Conservation (phyloP, 2,888 invertebrate genomes). For the Mesorhabditis belari region DNA sequence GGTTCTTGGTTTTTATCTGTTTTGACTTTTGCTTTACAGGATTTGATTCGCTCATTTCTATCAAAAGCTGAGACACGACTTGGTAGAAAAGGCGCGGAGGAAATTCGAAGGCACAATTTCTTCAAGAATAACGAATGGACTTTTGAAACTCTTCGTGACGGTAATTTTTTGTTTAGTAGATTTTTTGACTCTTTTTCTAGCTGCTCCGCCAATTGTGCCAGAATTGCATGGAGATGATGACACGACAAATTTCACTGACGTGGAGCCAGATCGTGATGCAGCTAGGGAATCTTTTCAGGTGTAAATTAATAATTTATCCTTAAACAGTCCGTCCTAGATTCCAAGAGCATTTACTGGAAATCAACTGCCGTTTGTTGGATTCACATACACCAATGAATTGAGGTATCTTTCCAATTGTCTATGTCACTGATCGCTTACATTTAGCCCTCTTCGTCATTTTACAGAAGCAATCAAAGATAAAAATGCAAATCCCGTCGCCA, state of each 20-base stretch:
- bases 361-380: slow-evolving; percentile 94
- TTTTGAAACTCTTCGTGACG: slow-evolving; percentile 85
- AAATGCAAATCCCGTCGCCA: background rate
- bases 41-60: slow-evolving; percentile 83
- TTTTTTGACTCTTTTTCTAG: slow-evolving; percentile 33
- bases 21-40: slow-evolving; percentile 38
- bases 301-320: background rate
- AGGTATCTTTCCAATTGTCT: slow-evolving; percentile 8
- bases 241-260: slow-evolving; percentile 92
- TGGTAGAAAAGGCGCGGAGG: slow-evolving; percentile 83
- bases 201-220: slow-evolving; percentile 86
- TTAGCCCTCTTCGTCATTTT: background rate
- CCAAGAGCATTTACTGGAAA: slow-evolving; percentile 97
- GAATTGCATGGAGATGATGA: slow-evolving; percentile 92
- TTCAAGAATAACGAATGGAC: slow-evolving; percentile 96
- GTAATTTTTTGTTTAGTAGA: slow-evolving; percentile 56
- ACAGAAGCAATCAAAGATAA: background rate
- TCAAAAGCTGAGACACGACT: slow-evolving; percentile 67
- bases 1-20: slow-evolving; percentile 1
- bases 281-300: slow-evolving; percentile 85
- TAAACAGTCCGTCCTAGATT: slow-evolving; percentile 55
- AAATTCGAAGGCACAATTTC: slow-evolving; percentile 88
- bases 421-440: background rate
- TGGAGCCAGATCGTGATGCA: slow-evolving; percentile 10
- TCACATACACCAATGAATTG: slow-evolving; percentile 80